Conservation (phyloP, 2,888 invertebrate species). For the Spilosoma lubricipeda region DNA sequence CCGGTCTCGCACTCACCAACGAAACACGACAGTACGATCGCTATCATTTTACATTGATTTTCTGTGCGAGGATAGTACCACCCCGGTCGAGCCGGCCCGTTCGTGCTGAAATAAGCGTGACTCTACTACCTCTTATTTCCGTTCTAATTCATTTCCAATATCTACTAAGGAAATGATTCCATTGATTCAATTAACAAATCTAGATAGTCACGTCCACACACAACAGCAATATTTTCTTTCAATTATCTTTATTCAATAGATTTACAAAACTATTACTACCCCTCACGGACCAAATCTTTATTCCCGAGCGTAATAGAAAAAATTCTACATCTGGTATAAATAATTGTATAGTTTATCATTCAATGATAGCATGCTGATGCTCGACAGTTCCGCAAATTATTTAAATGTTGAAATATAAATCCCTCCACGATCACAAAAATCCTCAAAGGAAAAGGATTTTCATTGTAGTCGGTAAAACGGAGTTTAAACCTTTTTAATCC, state of each 20-base stretch:
- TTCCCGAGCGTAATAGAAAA: background rate
- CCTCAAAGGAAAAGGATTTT: background rate
- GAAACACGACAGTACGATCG: too few relatives aligned
- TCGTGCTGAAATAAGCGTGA: too few relatives aligned
- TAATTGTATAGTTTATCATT: background rate
- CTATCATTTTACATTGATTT: too few relatives aligned
- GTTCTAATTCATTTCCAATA: background rate
- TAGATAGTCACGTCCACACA: background rate
- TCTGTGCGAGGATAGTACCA: too few relatives aligned
- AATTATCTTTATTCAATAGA: constrained; percentile 11
- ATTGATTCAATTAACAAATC: background rate
- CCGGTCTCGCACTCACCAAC: too few relatives aligned
- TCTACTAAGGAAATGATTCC: background rate
- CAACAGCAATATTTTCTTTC: constrained; percentile 7
- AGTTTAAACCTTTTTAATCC: background rate
- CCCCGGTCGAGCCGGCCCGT: too few relatives aligned
- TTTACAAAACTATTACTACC: background rate
- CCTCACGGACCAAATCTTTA: background rate
- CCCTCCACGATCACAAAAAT: background rate
- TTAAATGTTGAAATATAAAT: background rate
- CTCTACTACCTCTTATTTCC: too few relatives aligned
- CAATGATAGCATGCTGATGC: background rate
- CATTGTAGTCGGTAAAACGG: background rate
- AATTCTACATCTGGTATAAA: background rate
- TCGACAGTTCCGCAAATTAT: background rate